A percentile compares a stretch with the other conserved stretches of the same genome.
These are phyloP conservation scores for Caenorhabditis sp. DNA, from an alignment of 2,888 invertebrate species.

Conservation along the genomic window DNA sequence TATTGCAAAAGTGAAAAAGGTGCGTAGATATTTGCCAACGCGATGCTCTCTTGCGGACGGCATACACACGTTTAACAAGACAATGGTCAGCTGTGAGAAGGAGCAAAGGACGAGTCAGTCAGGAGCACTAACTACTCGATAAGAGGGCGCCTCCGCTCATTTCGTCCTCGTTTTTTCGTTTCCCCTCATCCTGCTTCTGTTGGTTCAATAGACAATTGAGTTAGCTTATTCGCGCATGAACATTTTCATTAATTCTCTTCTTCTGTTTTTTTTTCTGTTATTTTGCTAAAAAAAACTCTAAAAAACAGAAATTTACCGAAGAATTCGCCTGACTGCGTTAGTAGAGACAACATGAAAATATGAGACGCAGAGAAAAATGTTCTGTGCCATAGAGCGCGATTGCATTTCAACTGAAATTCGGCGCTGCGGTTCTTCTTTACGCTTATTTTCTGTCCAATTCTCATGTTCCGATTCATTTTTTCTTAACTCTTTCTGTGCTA, in stretches of 20 bases:
- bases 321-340: no score
- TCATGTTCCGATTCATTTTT: no score
- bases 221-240: conserved; percentile 38
- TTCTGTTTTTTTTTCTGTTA: conserved; percentile 9
- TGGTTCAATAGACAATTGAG: conserved; percentile 17
- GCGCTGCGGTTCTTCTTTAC: no score
- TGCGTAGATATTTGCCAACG: conserved; percentile 15
- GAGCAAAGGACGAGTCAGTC: conserved; percentile 41
- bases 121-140: conserved; percentile 46
- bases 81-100: conserved; percentile 56
- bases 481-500: neutral
- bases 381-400: no score
- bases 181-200: neutral
- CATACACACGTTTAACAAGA: conserved; percentile 24
- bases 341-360: no score
- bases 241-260: conserved; percentile 31
- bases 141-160: conserved; percentile 31
- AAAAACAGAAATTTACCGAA: no score
- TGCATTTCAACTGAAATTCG: no score
- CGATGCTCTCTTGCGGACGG: conserved; percentile 1
- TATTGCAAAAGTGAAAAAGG: neutral
- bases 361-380: no score
- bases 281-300: no score
- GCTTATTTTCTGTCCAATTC: no score
- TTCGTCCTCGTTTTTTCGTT: conserved; percentile 1